Conservation (phyloP, 1,140 invertebrate genomes). For the Trialeurodes vaporariorum region DNA sequence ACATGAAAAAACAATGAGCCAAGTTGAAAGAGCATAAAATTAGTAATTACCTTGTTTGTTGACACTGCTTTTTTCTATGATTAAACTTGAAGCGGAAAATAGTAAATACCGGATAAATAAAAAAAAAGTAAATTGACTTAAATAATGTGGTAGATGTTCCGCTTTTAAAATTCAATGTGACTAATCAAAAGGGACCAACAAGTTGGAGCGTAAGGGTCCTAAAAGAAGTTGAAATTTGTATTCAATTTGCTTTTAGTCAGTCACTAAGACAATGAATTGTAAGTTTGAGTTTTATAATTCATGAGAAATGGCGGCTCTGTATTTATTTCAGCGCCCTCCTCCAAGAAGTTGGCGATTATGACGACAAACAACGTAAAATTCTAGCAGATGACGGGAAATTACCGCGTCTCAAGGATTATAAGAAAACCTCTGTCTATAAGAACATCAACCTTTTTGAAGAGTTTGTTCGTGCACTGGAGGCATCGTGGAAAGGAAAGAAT, state of each 20-base stretch:
- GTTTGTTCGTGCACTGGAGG: constrained; percentile 51
- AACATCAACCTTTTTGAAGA: constrained; percentile 55
- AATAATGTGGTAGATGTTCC: constrained; percentile 2
- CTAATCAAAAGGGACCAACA: too few species aligned
- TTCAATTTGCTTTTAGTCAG: too few species aligned
- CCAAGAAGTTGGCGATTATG: constrained; percentile 52
- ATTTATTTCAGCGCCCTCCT: constrained; percentile 43
- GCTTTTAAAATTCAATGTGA: constrained; percentile 17
- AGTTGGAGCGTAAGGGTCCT: too few species aligned
- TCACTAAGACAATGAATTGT: too few species aligned
- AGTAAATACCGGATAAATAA: too few species aligned
- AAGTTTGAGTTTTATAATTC: too few species aligned
- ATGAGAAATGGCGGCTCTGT: too few species aligned
- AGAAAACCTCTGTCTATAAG: constrained; percentile 60
- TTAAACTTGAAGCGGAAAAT: too few species aligned
- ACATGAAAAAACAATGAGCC: too few species aligned
- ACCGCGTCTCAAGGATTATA: constrained; percentile 49
- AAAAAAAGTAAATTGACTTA: too few species aligned
- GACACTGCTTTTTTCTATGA: not conserved
- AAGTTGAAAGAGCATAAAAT: too few species aligned
- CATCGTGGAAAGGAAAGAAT: constrained; percentile 21
- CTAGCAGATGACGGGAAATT: constrained; percentile 29
- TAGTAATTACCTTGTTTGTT: constrained; percentile 6
- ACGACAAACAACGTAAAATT: constrained; percentile 40
- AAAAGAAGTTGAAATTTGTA: too few species aligned